Conservation (phyloP, 1,140 invertebrate genomes). For the Papilio xuthus region DNA sequence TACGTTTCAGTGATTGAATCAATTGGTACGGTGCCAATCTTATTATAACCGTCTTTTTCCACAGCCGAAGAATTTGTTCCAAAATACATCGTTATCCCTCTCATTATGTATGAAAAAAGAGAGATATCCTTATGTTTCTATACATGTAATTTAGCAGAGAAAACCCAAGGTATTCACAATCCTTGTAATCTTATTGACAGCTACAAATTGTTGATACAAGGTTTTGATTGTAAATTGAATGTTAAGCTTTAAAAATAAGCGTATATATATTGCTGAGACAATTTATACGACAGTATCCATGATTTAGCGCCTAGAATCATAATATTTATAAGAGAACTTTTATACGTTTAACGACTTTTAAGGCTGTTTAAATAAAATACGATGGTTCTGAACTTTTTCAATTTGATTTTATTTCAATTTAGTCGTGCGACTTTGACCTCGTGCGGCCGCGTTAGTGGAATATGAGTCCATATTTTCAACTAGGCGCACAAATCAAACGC, state of each 20-base stretch:
- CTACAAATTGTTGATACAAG: neutral
- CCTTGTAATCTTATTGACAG: neutral
- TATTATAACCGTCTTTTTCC: neutral
- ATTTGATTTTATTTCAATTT: too few relatives aligned
- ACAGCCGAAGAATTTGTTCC: too few relatives aligned
- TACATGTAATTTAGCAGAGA: too few relatives aligned
- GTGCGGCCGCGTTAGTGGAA: too few relatives aligned
- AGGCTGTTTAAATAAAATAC: neutral
- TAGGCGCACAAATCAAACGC: too few relatives aligned
- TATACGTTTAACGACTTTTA: neutral
- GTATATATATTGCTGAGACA: neutral
- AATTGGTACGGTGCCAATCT: neutral
- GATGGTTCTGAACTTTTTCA: too few relatives aligned
- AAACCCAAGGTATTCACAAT: neutral
- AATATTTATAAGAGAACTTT: neutral
- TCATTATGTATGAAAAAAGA: neutral
- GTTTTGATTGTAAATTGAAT: neutral
- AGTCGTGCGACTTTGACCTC: too few relatives aligned
- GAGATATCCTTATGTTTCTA: neutral
- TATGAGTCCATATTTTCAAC: too few relatives aligned
- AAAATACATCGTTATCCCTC: neutral
- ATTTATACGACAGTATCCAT: conserved; percentile 2
- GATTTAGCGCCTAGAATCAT: neutral
- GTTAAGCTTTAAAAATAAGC: neutral
- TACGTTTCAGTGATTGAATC: neutral